phyloP scores from a whole-genome alignment of 1,140 invertebrate species.

The Triops cancriformis region DNA sequence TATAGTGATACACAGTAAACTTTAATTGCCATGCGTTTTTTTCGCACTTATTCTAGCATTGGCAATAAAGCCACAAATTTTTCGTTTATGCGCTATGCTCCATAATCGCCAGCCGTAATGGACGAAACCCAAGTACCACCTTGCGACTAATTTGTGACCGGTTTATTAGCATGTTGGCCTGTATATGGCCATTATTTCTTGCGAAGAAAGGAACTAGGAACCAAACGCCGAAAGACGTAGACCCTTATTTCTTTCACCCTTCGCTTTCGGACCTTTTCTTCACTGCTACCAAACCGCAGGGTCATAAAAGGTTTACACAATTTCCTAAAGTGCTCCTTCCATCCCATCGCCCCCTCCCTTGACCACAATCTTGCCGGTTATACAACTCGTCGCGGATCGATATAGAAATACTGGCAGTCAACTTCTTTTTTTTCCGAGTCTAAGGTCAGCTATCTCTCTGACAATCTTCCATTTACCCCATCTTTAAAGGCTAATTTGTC shows the following conservation, averaged over 20 bases:
- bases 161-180: background rate
- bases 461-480: background rate
- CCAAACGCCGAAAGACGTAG: background rate
- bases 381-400: background rate
- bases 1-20: too few relatives aligned
- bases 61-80: too few relatives aligned
- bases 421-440: background rate
- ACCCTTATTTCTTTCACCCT: slow-evolving; percentile 3
- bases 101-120: background rate
- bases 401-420: background rate
- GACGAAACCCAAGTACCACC: background rate
- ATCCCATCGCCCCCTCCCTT: background rate
- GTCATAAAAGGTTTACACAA: slow-evolving; percentile 2
- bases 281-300: background rate
- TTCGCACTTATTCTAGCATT: too few relatives aligned
- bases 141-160: background rate
- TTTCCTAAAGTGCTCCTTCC: background rate
- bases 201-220: background rate
- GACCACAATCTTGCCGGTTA: background rate
- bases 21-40: too few relatives aligned
- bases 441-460: background rate
- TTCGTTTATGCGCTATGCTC: background rate
- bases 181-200: background rate
- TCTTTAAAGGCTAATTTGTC: background rate
- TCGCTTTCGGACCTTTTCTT: background rate